phyloP scores from a whole-genome alignment of 2,113 vertebrate species.

The Siniperca knerii region DNA sequence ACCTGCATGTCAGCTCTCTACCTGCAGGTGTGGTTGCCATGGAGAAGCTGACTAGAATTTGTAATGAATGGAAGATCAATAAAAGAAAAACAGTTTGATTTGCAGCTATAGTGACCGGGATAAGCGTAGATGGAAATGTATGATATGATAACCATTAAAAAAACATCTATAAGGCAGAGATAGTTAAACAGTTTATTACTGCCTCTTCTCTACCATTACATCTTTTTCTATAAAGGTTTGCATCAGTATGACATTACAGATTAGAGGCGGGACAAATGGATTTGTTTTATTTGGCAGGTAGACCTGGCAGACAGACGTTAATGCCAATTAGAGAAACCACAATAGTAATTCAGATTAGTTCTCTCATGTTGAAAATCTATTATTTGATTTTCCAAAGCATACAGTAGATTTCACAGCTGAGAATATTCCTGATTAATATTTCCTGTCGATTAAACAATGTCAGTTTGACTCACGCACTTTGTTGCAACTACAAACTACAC shows the following conservation, averaged over 20 bases:
- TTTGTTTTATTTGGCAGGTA: conserved; percentile 6
- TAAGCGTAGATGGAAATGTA: background rate
- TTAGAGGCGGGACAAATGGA: background rate
- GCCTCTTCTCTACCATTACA: background rate
- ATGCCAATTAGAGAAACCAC: conserved; percentile 1
- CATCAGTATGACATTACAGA: conserved; percentile 18
- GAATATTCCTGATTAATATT: background rate
- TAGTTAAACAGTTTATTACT: background rate
- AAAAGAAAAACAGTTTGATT: background rate
- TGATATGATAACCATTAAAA: no score
- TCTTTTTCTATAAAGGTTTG: background rate
- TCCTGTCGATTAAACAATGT: background rate
- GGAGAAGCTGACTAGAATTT: background rate
- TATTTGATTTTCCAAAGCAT: background rate
- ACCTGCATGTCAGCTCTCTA: background rate
- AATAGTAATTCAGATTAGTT: background rate
- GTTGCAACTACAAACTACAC: background rate
- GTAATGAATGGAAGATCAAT: background rate
- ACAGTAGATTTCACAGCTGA: background rate
- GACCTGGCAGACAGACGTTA: background rate
- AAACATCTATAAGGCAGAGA: background rate
- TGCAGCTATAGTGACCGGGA: background rate
- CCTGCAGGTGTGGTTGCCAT: background rate
- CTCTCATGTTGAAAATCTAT: background rate
- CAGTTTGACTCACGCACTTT: background rate